Base-by-base conservation (phyloP, 2,888 invertebrate genomes). In the Halictus quadricinctus region DNA sequence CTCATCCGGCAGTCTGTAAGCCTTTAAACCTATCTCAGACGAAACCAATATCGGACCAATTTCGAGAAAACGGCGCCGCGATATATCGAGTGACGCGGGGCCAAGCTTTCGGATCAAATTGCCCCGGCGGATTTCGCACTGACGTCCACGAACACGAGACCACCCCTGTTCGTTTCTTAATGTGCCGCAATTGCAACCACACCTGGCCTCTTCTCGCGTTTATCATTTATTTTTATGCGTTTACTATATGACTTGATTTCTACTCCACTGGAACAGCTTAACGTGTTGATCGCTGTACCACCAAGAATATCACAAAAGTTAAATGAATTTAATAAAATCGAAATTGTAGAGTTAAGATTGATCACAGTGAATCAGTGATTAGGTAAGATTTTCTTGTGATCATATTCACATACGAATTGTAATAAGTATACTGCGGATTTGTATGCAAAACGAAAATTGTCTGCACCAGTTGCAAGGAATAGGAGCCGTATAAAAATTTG, bases 21-120 rank as follows among this genome's bases (percentile, higher is more conserved):
- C 89, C 85, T 84, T 88, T 90, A 90, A 90, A 90, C 87, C 89
- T 82, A 87, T 89, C 88, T 85, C 83, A 79, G 84, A 74, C 82
- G 90, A 84, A 66, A 85, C 83, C 90, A 88, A 90, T 90, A 89
- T 87, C 89, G 82, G 85, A 85, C 86, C 90, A 90, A 90, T 90
- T 90, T 85, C 87, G 83, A 88, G 86, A 86, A 90, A 90, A 90
- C 86, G 76, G 80, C 80, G 73, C 74, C 83, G 76, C 78, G 58
- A 77, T 76, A 73, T 77, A 77, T 64, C 25, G 74, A 41, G 58
- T 75, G 78, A 80, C 78, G 46, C n/a, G 48, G 48, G 54, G 21
- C 36, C 77, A 66, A 64, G 66, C 41, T 80, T 70, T 73, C 54
- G 43, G 66, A 78, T 79, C 69, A 66, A 80, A 85, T 83, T 78